phyloP scores from a whole-genome alignment of 53 echinoderm and acorn worm genomes.

The Apostichopus leukothele region DNA sequence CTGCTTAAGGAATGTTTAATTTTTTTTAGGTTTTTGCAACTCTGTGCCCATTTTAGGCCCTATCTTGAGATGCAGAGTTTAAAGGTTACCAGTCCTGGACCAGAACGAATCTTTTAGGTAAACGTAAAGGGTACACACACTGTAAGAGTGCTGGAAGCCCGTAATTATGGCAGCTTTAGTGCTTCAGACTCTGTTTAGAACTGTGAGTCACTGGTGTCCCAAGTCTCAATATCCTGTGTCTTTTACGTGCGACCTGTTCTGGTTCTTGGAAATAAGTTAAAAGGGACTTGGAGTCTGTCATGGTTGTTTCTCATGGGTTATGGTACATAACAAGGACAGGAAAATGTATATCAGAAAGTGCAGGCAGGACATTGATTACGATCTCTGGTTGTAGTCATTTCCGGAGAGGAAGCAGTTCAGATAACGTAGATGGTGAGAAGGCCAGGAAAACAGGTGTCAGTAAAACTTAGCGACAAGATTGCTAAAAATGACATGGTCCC shows the following conservation, averaged over 20 bases:
- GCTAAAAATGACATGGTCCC: too few relatives aligned
- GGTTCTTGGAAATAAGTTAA: neutral
- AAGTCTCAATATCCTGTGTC: neutral
- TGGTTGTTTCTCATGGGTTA: neutral
- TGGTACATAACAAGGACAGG: neutral
- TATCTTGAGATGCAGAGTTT: too few relatives aligned
- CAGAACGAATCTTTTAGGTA: too few relatives aligned
- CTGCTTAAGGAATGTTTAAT: too few relatives aligned
- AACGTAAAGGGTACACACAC: too few relatives aligned
- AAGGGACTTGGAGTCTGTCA: neutral
- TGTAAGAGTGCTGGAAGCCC: too few relatives aligned
- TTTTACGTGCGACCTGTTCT: neutral
- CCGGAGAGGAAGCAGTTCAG: conserved; percentile 2
- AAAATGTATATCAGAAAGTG: conserved; percentile 16
- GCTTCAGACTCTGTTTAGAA: too few relatives aligned
- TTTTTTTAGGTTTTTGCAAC: too few relatives aligned
- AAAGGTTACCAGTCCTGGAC: too few relatives aligned
- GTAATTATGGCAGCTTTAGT: too few relatives aligned
- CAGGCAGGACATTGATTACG: neutral
- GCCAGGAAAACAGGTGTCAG: conserved; percentile 23
- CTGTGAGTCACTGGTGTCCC: neutral
- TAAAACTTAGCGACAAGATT: neutral
- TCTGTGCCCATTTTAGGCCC: too few relatives aligned
- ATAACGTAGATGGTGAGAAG: neutral
- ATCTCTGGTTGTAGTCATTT: neutral